Evolutionary conservation across 2,113 vertebrate species (phyloP), one percentile per base, ranked within the genome.

Genomic region (Riparia riparia): DNA sequence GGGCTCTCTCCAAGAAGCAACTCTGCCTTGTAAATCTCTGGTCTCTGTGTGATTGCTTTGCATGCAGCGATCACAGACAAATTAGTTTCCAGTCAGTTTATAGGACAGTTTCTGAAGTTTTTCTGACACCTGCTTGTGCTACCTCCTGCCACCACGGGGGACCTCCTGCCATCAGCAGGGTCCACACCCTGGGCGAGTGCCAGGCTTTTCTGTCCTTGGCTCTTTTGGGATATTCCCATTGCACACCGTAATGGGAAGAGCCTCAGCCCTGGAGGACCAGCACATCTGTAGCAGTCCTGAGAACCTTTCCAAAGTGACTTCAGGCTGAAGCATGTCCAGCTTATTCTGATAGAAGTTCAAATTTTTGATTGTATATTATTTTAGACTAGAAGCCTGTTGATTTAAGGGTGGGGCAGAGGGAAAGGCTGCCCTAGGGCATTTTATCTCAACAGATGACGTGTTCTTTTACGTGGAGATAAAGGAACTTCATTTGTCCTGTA

Each of bases 171-270:
- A 24, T 8, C 44, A n/a, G 57, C 64, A 71, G 42, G 41, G 42
- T 39, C 39, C 4, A 4, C 4, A 26, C 54, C n/a, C 71, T 6
- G 0, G 1, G 18, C 14, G 6, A 6, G 12, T n/a, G 26, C 24
- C 82, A 78, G 32, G 28, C 37, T 53, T 68, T 64, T 45, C 26
- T n/a, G 32, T 25, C 39, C 47, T 65, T 54, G n/a, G 6, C 37
- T 24, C 4, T 74, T 12, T 28, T 50, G 17, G 21, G 14, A 41
- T 78, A 63, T 70, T 70, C 21, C 65, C 12, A 4, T 4, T 56
- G 10, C 45, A 42, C 22, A 11, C 14, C 0, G 0, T 28, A 60
- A 32, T 5, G 58, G 39, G 32, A 84, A 45, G 53, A 41, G 19
- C 24, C 61, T n/a, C 4, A 9, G 71, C 21, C 17, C 44, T 26